Conservation (phyloP, 2,888 invertebrate genomes). For the Ramazzottius varieornatus region DNA sequence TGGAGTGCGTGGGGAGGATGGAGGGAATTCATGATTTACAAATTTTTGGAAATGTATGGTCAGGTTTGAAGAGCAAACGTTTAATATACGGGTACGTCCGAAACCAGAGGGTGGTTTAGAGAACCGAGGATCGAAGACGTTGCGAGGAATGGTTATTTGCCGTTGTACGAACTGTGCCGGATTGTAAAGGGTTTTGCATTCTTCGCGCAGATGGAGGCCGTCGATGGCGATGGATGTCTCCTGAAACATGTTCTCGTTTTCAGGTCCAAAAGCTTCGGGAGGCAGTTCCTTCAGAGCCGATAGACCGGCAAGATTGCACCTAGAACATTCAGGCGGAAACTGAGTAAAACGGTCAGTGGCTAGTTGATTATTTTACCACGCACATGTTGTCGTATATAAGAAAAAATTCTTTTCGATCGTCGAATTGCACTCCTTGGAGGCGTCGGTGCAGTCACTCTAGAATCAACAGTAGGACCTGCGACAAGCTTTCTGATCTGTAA, state of each 20-base stretch:
- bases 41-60: too few relatives aligned
- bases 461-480: not conserved
- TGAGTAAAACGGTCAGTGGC: too few relatives aligned
- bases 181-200: not conserved
- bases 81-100: too few relatives aligned
- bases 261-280: not conserved
- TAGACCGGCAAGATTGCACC: not conserved
- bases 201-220: not conserved
- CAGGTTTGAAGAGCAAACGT: too few relatives aligned
- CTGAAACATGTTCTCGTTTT: not conserved
- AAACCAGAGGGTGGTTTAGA: too few relatives aligned
- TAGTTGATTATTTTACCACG: too few relatives aligned
- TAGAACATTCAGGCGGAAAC: too few relatives aligned
- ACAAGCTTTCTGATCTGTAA: not conserved
- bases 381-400: not conserved
- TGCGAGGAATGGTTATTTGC: too few relatives aligned
- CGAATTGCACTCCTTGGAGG: not conserved
- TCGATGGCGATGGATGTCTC: not conserved
- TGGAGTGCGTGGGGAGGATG: too few relatives aligned
- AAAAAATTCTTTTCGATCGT: not conserved
- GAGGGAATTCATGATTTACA: too few relatives aligned
- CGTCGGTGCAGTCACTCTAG: not conserved
- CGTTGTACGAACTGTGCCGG: not conserved
- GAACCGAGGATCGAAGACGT: too few relatives aligned
- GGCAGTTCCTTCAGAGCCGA: not conserved